Evolutionary conservation across 2,797 vertebrate genomes (phyloP), one percentile per base, ranked within the genome.

Genomic region (Peromyscus attwateri): DNA sequence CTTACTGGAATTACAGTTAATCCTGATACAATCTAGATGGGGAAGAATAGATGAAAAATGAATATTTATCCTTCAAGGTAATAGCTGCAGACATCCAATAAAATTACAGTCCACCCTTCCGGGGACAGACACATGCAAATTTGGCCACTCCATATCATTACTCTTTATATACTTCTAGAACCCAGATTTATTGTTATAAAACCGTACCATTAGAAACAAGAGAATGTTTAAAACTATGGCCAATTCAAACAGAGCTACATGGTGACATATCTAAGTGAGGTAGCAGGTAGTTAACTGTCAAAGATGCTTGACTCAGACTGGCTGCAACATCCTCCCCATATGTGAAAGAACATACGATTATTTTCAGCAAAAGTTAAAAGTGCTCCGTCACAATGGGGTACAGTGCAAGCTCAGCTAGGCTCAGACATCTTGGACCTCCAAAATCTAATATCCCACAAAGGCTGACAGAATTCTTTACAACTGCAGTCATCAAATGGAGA

Each of bases 11-110:
- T 99, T 99, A 99, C 99, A 99, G 99, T 99, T 99, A 99, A 99
- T 99, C 99, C 99, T 99, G 99, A 99, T 99, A 99, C 99, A 99
- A 99, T 99, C 99, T 99, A 99, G 99, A 99, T 99, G 99, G 99
- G 99, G 99, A 99, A 99, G 99, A 99, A 99, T 99, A 99, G 99
- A 99, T 99, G 99, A 99, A 98, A 99, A 99, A 99, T 99, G 99
- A 99, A 99, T 99, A 99, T 99, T 99, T 99, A 99, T 99, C 99
- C 99, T 99, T 99, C 99, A 99, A 99, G 98, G 99, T 99, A 99
- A 99, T 98, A 99, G 99, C 99, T 99, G 99, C 99, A 99, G 99
- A 99, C 99, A 99, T 99, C 99, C 99, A 99, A 99, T 99, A 99
- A 99, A 99, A 99, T 99, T 98, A 99, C 98, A 99, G 98, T 99